phyloP scores from a whole-genome alignment of 2,888 invertebrate genomes.

The Apamea monoglypha region DNA sequence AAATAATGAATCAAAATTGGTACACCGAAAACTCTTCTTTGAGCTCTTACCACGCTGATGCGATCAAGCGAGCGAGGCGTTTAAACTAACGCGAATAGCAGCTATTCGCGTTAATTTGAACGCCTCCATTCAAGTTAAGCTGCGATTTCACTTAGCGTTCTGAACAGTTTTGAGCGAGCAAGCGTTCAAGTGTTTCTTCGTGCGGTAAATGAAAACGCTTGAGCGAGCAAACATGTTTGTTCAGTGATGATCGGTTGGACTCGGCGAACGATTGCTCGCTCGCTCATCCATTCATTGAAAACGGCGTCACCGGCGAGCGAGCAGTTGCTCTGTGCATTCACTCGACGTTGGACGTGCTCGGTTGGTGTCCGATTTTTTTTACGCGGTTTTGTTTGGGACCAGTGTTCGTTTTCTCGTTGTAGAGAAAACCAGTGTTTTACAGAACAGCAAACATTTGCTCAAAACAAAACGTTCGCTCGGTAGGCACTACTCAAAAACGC shows the following conservation, averaged over 20 bases:
- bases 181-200: background rate
- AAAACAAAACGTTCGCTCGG: too few relatives aligned
- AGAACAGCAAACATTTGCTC: too few relatives aligned
- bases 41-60: background rate
- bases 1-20: constrained; percentile 22
- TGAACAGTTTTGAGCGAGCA: background rate
- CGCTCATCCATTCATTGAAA: background rate
- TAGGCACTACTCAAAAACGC: too few relatives aligned
- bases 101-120: background rate
- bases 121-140: background rate
- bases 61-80: background rate
- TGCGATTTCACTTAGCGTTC: background rate
- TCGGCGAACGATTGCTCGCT: background rate
- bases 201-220: background rate
- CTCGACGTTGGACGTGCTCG: too few relatives aligned
- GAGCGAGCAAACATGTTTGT: background rate
- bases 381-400: too few relatives aligned
- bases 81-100: too few relatives aligned
- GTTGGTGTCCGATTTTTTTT: too few relatives aligned
- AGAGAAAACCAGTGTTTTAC: too few relatives aligned
- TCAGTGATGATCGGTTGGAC: background rate
- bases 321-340: background rate
- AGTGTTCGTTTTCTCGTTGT: too few relatives aligned
- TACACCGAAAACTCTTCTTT: background rate
- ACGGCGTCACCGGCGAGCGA: background rate